Evolutionary conservation across 2,113 vertebrate genomes (phyloP), one percentile per base, ranked within the genome.

Genomic region (Machaerirhynchus nigripectus): DNA sequence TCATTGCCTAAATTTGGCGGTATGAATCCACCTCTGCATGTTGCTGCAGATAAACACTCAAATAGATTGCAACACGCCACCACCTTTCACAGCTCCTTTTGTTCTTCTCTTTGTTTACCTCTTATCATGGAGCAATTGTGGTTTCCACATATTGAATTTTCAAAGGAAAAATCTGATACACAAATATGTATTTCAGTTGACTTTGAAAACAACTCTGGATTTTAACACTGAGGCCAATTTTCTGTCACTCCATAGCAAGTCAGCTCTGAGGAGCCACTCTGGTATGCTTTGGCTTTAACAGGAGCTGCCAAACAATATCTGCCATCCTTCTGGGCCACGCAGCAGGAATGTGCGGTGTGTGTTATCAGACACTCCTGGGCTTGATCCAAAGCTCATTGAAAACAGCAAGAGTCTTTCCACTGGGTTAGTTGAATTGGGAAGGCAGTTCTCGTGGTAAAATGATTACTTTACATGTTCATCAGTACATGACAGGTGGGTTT

Each of bases 31-130:
- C 21, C 35, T 47, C 50, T 90, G 59, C 89, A 0, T 80, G 87
- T 91, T 77, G 59, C 84, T 91, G 84, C 93, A 95, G 68, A 91
- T 55, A 88, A 96, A 80, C 87, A 70, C 80, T 85, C 67, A 88
- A 73, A 67, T 55, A 46, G 57, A 95, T 96, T 95, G 87, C 95
- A 90, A 96, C 89, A 96, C 0, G 1, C 50, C 1, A 1, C 87
- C 47, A 52, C 40, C 82, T 95, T 92, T 83, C 90, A 75, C 40
- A 67, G 68, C 27, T 95, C 80, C 85, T 83, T 95, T 95, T 90
- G 86, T 92, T 94, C 74, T 42, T 65, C 35, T 52, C 84, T 91
- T 78, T 93, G 81, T 96, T 94, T 79, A 47, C 81, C 33, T 69
- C 67, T 93, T 96, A 95, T 87, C 87, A 1, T 14, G 57, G 75